A percentile compares a stretch with the other conserved stretches of the same genome.
phyloP scores from a whole-genome alignment of 1,140 invertebrate species.

The Aporrectodea caliginosa region DNA sequence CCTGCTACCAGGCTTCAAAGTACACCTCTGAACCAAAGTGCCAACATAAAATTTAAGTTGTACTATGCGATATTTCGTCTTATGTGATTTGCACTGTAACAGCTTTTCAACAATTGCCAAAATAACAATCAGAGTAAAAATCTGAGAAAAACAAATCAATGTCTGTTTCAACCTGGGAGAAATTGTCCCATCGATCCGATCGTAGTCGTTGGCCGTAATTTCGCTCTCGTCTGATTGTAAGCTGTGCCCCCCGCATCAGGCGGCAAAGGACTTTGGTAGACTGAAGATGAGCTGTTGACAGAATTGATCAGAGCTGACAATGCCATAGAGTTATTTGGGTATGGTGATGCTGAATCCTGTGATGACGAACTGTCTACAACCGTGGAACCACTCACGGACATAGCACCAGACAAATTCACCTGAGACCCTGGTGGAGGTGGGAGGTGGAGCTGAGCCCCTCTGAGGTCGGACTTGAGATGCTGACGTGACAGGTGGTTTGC shows the following conservation, averaged over 20 bases:
- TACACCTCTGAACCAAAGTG: too few relatives aligned
- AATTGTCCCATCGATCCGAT: not conserved
- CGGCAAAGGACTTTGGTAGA: too few relatives aligned
- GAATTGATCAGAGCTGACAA: not conserved
- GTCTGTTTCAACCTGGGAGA: not conserved
- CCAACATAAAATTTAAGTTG: too few relatives aligned
- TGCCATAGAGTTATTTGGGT: not conserved
- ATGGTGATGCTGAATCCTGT: not conserved
- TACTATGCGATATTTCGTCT: too few relatives aligned
- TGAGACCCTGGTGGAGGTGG: not conserved
- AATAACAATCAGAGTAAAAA: too few relatives aligned
- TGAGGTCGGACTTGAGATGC: not conserved
- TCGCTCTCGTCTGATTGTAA: not conserved
- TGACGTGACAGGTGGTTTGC: not conserved
- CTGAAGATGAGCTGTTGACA: not conserved
- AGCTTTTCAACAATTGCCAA: too few relatives aligned
- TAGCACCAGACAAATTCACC: not conserved
- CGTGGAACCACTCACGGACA: not conserved
- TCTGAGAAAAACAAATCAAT: too few relatives aligned
- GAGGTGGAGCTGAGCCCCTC: not conserved
- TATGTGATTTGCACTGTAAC: too few relatives aligned
- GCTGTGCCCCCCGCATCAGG: not conserved
- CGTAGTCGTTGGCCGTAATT: conserved; percentile 3
- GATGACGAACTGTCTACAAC: not conserved
- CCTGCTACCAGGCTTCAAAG: too few relatives aligned